Evolutionary conservation across 2,113 vertebrate genomes (phyloP), one percentile per base, ranked within the genome.

Genomic region (Podarcis muralis): DNA sequence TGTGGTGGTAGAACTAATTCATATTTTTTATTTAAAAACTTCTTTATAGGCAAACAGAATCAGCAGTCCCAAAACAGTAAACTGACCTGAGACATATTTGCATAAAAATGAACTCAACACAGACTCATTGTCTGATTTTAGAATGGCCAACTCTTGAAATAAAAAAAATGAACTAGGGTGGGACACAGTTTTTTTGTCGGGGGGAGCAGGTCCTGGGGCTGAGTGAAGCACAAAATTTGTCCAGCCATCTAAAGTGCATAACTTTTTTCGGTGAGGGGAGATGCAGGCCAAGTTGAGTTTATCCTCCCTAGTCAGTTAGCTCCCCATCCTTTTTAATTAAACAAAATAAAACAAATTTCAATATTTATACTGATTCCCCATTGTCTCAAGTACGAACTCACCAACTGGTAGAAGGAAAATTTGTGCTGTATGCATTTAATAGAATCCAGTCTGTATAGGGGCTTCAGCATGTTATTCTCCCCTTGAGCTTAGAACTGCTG

Each of bases 91-190:
- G 53, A 83, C n/a, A 40, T 3, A 86, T 32, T 59, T 5, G 23
- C 92, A 93, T 90, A 84, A 37, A 90, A 88, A 90, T 6, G 85
- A 48, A 92, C 68, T 84, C 25, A 83, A 48, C 81, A 87, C 78
- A 87, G 90, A 88, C 20, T 81, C n/a, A 81, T 16, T 43, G 62
- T 16, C 68, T 13, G 18, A 7, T 80, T 80, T 65, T 66, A 37
- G n/a, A 82, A 82, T 6, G 6, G 62, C 81, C 25, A 83, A 40
- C 11, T 43, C 81, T 68, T 83, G 62, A 68, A 68, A 43, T 83
- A 37, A 83, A 68, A 69, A 16, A 35, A 83, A n/a, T 18, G 30
- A 57, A 80, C 57, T 15, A 80, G 57, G 8, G n/a, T 30, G 53
- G n/a, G 53, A 22, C 15, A 16, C 18, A 80, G 8, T 20, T 80